These are phyloP conservation scores for Neolamprologus falcicula DNA, from an alignment of 2,113 vertebrate genomes.

Conservation along the genomic window DNA sequence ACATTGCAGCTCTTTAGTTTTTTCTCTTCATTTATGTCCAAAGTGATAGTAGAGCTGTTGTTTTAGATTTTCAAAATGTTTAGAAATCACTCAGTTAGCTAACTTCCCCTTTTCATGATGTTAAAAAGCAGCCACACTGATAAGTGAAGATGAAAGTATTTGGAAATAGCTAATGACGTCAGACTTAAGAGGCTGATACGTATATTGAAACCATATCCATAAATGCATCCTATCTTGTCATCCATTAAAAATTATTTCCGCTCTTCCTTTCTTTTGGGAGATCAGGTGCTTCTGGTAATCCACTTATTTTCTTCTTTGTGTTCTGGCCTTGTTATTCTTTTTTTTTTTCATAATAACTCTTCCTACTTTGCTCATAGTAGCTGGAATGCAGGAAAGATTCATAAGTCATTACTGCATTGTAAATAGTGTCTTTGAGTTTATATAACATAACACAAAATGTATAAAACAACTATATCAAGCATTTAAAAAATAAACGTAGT, in stretches of 20 bases:
- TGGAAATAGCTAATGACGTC: neutral
- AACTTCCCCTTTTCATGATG: neutral
- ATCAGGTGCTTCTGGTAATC: neutral
- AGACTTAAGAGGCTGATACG: neutral
- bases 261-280: neutral
- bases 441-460: neutral
- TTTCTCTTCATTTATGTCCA: neutral
- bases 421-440: neutral
- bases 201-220: neutral
- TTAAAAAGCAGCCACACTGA: neutral
- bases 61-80: neutral
- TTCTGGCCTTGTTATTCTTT: neutral
- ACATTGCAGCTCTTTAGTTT: neutral
- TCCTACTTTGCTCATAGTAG: neutral
- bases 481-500: neutral
- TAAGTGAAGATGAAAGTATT: neutral
- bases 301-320: neutral
- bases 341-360: neutral
- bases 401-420: neutral
- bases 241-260: accelerated
- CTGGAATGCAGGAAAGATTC: neutral
- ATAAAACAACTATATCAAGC: neutral
- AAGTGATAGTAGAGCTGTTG: neutral
- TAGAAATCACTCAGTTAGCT: neutral
- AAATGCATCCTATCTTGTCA: neutral